Conservation (phyloP, 2,797 vertebrate species). For the Chiropotes sagulatus region DNA sequence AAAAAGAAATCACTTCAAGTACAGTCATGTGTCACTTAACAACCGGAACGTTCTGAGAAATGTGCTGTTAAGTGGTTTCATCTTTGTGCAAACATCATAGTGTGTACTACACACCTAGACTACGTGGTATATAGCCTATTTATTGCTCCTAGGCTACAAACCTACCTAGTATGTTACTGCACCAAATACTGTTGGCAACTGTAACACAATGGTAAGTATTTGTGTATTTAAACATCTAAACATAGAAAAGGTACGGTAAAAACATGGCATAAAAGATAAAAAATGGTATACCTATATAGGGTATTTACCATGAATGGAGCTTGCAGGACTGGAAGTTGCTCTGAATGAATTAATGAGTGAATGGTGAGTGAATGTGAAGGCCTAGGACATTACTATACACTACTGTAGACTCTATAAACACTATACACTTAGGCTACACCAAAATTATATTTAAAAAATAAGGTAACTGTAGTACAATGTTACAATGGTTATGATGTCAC, state of each 20-base stretch:
- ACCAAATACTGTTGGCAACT: neutral
- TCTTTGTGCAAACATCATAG: neutral
- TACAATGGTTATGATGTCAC: neutral
- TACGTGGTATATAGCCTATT: neutral
- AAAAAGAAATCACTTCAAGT: slow-evolving; percentile 26
- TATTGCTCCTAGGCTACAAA: neutral
- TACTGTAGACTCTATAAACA: neutral
- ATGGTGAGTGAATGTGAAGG: neutral
- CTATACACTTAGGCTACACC: neutral
- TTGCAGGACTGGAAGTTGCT: neutral
- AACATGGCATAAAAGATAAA: neutral
- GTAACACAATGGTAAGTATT: neutral
- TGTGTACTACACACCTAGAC: neutral
- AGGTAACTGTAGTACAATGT: neutral
- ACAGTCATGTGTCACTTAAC: neutral
- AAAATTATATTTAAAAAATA: neutral
- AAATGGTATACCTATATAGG: neutral
- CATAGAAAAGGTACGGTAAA: neutral
- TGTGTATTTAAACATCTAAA: neutral
- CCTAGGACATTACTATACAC: neutral
- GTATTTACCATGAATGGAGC: neutral
- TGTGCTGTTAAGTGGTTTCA: neutral
- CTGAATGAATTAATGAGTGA: neutral
- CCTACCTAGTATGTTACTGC: neutral
- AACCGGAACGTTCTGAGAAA: neutral